phyloP scores from a whole-genome alignment of 2,113 vertebrate species.

The Thinocorus orbignyianus region DNA sequence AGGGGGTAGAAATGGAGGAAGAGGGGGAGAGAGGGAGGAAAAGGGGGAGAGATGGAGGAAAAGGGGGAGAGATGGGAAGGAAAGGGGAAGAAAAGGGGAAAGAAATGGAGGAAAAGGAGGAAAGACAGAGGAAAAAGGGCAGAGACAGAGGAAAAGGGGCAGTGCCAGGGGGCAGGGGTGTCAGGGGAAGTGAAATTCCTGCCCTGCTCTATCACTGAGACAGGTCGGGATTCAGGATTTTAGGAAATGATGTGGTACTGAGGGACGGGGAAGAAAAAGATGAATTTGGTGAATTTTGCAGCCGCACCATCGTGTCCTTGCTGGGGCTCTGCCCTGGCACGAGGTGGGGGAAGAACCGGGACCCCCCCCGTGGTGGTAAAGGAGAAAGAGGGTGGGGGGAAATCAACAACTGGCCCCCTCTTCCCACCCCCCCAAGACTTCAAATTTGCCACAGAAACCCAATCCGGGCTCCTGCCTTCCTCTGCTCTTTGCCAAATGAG shows the following conservation, averaged over 20 bases:
- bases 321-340: background rate
- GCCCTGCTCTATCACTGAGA: background rate
- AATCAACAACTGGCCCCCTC: background rate
- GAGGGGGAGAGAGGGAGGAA: too few species aligned
- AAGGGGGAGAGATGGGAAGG: too few species aligned
- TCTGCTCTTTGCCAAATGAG: slow-evolving; percentile 62
- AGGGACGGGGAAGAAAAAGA: background rate
- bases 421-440: background rate
- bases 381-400: background rate
- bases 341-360: background rate
- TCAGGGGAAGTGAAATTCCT: background rate
- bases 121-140: too few species aligned
- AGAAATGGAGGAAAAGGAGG: too few species aligned
- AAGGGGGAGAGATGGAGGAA: too few species aligned
- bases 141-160: too few species aligned
- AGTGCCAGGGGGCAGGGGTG: background rate
- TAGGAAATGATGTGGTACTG: background rate
- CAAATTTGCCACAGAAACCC: background rate
- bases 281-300: background rate
- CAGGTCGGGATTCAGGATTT: background rate
- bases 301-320: background rate
- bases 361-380: background rate
- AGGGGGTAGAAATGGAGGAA: too few species aligned
- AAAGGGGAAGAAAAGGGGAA: too few species aligned
- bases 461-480: background rate